phyloP scores from a whole-genome alignment of 2,113 vertebrate genomes.

The Lampris megalopsis region DNA sequence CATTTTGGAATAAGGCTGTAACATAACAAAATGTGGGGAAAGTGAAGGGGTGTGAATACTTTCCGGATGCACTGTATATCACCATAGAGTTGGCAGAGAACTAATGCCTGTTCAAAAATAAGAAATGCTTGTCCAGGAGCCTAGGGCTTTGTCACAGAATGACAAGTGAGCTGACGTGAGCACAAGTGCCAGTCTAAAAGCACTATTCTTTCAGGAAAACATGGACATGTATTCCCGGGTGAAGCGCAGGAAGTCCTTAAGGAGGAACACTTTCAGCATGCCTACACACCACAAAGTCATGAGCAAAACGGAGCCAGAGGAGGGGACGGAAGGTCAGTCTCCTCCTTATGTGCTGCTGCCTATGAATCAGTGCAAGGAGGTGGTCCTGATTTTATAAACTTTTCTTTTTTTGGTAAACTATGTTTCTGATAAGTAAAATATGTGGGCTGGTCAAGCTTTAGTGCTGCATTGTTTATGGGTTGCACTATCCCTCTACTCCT shows the following conservation, averaged over 20 bases:
- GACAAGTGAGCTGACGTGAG: not conserved
- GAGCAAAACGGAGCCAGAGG: slow-evolving; percentile 88
- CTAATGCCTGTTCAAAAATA: not conserved
- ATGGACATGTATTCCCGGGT: slow-evolving; percentile 99
- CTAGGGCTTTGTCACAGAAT: not conserved
- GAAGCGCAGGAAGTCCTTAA: slow-evolving; percentile 94
- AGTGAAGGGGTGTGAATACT: no score
- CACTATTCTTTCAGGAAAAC: slow-evolving; percentile 87
- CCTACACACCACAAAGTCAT: slow-evolving; percentile 95
- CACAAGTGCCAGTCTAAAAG: not conserved
- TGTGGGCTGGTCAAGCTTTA: no score
- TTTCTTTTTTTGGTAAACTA: no score
- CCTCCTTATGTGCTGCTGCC: slow-evolving; percentile 2
- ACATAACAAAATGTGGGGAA: no score
- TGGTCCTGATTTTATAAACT: not conserved
- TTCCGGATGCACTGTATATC: no score
- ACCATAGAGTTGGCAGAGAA: not conserved
- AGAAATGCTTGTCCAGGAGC: not conserved
- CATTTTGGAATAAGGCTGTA: no score
- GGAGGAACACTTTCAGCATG: slow-evolving; percentile 93
- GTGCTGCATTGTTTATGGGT: not conserved
- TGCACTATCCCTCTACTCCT: not conserved
- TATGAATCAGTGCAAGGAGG: not conserved
- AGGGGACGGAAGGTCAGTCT: slow-evolving; percentile 83
- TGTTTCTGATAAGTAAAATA: no score